Evolutionary conservation across 2,888 invertebrate genomes (phyloP).

Genomic region (Epinotia bilunana): DNA sequence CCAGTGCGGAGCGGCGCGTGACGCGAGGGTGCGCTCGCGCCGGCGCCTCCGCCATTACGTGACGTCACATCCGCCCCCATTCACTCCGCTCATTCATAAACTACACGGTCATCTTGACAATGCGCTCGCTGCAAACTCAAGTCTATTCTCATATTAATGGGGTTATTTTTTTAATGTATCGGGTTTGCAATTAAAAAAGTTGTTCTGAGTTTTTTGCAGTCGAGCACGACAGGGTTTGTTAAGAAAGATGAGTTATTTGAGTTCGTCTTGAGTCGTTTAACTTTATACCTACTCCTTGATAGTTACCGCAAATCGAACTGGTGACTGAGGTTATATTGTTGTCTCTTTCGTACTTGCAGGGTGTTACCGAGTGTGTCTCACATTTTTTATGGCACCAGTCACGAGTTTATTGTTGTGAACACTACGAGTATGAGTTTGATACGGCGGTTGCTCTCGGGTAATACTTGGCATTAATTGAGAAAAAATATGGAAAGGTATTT

Average conservation of each 20-base stretch:
- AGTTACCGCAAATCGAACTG: neutral
- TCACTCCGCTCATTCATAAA: slow-evolving; percentile 75
- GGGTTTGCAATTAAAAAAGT: slow-evolving; percentile 33
- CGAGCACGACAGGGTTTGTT: slow-evolving; percentile 40
- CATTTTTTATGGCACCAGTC: neutral
- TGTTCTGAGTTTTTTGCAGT: slow-evolving; percentile 39
- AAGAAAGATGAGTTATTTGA: slow-evolving; percentile 41
- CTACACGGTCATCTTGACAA: slow-evolving; percentile 41
- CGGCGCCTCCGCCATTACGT: slow-evolving; percentile 58
- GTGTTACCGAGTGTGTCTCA: neutral
- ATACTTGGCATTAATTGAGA: slow-evolving; percentile 9
- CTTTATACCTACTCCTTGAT: slow-evolving; percentile 18
- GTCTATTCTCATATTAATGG: neutral
- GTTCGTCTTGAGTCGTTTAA: neutral
- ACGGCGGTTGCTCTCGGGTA: neutral
- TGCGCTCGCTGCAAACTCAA: neutral
- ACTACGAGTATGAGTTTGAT: neutral
- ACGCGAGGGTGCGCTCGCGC: slow-evolving; percentile 66
- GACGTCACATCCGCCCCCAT: slow-evolving; percentile 75
- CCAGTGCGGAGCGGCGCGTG: slow-evolving; percentile 21
- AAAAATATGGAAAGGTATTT: neutral
- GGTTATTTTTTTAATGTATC: neutral
- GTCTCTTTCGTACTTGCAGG: neutral
- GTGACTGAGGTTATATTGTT: neutral
- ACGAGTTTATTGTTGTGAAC: neutral